Percentiles rank a stretch among this genome's conserved stretches.
Evolutionary conservation across 2,888 invertebrate species (phyloP).

Genomic region (Pollenia labialis): DNA sequence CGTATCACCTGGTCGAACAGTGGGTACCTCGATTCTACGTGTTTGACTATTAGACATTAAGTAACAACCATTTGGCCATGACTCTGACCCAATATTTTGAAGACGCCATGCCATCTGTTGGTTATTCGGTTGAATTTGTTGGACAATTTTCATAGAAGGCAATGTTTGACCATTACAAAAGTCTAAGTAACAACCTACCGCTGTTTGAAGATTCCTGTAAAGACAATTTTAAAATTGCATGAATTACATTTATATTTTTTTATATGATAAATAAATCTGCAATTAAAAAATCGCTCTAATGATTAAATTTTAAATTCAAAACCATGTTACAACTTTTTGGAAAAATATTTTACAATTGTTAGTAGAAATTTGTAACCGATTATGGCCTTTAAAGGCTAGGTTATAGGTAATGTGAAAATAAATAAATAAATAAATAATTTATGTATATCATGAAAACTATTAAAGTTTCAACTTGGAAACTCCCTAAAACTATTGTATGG

Average conservation of each 20-base stretch:
- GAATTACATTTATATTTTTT: conserved; percentile 4
- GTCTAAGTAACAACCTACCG: conserved; percentile 97
- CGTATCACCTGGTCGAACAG: conserved; percentile 90
- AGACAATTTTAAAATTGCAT: neutral
- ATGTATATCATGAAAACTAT: no score
- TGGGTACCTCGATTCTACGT: conserved; percentile 84
- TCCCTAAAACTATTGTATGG: no score
- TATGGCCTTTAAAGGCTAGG: no score
- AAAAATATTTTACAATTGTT: no score
- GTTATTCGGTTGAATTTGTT: conserved; percentile 79
- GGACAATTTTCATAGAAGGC: conserved; percentile 90
- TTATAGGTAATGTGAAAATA: no score
- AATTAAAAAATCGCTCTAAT: neutral
- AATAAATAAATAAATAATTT: no score
- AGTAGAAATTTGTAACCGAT: no score
- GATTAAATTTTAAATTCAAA: no score
- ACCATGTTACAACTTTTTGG: no score
- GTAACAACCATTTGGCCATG: conserved; percentile 94
- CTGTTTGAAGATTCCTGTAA: conserved; percentile 97
- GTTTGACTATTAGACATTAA: conserved; percentile 87
- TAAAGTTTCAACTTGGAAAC: no score
- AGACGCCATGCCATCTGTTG: conserved; percentile 92
- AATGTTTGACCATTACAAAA: conserved; percentile 89
- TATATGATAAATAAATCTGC: neutral
- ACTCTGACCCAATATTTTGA: conserved; percentile 93